These are phyloP conservation scores for Lutjanus argentimaculatus DNA, from an alignment of 2,797 vertebrate species.

Conservation along the genomic window DNA sequence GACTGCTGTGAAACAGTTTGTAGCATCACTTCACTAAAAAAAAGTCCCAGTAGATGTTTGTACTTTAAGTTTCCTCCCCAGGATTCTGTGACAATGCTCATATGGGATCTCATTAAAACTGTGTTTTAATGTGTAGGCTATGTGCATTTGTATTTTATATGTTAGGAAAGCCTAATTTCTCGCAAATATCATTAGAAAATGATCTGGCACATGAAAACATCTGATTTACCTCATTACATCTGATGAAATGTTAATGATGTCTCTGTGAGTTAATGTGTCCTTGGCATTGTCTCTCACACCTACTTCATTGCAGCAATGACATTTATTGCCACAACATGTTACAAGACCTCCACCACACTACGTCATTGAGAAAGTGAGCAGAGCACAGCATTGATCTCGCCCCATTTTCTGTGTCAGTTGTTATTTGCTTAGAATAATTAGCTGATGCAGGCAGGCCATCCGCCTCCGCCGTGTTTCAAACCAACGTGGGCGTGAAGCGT, in stretches of 20 bases:
- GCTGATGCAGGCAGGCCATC: background rate
- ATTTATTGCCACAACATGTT: slow-evolving; percentile 9
- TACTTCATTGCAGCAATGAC: background rate
- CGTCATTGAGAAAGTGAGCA: slow-evolving; percentile 10
- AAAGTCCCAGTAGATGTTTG: background rate
- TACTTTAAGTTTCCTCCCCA: background rate
- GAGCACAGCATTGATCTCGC: background rate
- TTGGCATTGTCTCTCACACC: background rate
- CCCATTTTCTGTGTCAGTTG: slow-evolving; percentile 29
- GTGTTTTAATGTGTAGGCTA: background rate
- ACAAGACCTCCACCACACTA: slow-evolving; percentile 8
- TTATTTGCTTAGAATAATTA: slow-evolving; percentile 29
- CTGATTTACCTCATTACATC: slow-evolving; percentile 8
- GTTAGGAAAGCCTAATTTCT: background rate
- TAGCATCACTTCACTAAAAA: slow-evolving; percentile 1
- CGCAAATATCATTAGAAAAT: background rate
- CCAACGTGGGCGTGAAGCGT: slow-evolving; percentile 26
- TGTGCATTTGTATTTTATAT: background rate
- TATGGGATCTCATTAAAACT: background rate
- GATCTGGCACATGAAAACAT: background rate
- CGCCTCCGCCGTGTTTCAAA: slow-evolving; percentile 16
- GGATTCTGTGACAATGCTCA: background rate
- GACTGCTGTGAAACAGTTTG: too few species aligned
- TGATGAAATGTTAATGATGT: slow-evolving; percentile 4
- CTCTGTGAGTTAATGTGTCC: background rate